Evolutionary conservation across 2,888 invertebrate species (phyloP), one percentile per base, ranked within the genome.

Genomic region (Aspidiotus rigidus): DNA sequence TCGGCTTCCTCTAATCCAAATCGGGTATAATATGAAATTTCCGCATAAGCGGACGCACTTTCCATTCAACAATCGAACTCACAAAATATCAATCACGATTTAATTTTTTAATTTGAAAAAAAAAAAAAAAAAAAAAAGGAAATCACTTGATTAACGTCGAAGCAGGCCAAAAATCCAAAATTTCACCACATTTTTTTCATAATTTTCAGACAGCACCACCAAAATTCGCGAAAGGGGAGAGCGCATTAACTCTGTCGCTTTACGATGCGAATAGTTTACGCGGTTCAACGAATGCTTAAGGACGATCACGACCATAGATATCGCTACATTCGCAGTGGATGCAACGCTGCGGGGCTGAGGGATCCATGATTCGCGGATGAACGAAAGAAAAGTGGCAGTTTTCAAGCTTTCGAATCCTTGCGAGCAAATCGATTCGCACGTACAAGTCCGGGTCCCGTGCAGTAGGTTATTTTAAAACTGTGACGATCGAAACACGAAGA

Each of bases 221-320:
- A 55, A 55, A 59, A 59, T 49, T 49, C n/a, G 49, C 7, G 28
- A 8, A 59, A 2, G 28, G 57, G 60, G 57, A 59, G 39, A 67
- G 42, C 67, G 60, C 67, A 39, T 66, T 57, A 11, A 67, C 15
- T 49, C 67, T 59, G 17, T 53, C 49, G 49, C 40, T 66, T 66
- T 55, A 57, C 64, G 57, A 56, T 42, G 49, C 67, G 67, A 67
- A 67, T 67, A 59, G 59, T 67, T 67, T 67, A 67, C 67, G 60
- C 67, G 67, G 67, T 67, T 67, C 67, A 67, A 67, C 67, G 67
- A 67, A 67, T 67, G 67, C 59, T 59, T 60, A 67, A 67, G 67
- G 67, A 67, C 67, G 67, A 59, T 60, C 63, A 28, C 63, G 53
- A 28, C 6, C 28, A 17, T n/a, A 49, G 49, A 49, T 49, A 49